Conservation (phyloP, 2,113 vertebrate species). For the Melanerpes aurifrons region DNA sequence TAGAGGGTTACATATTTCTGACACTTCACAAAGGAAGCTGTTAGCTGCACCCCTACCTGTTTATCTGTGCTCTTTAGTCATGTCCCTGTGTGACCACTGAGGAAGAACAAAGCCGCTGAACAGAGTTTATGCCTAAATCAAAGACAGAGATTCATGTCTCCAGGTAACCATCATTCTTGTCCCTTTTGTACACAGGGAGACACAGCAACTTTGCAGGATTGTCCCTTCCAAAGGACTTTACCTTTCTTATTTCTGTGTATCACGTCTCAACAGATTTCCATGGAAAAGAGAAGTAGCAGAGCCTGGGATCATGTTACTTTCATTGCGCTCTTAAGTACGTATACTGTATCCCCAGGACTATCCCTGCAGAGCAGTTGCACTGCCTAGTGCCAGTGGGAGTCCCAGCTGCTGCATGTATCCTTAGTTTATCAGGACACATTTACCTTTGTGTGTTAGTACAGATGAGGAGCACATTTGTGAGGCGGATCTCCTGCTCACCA, state of each 20-base stretch:
- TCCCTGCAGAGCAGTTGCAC: not conserved
- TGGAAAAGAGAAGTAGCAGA: not conserved
- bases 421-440: fast-evolving
- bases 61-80: not conserved
- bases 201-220: not conserved
- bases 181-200: not conserved
- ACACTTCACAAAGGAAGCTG: not conserved
- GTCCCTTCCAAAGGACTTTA: not conserved
- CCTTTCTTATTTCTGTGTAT: fast-evolving
- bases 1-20: not conserved
- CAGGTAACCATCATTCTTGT: not conserved
- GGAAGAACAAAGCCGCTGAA: not conserved
- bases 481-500: not conserved
- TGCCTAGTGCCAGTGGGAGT: not conserved
- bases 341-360: not conserved
- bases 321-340: fast-evolving
- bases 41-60: not conserved
- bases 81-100: not conserved
- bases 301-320: not conserved
- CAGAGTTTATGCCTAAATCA: not conserved
- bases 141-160: not conserved
- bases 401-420: not conserved
- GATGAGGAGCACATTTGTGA: fast-evolving
- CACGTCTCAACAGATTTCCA: not conserved
- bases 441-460: not conserved